Percentiles rank a stretch among this genome's conserved stretches.
These are phyloP conservation scores for Epinotia bilunana DNA, from an alignment of 2,888 invertebrate species.

Conservation along the genomic window DNA sequence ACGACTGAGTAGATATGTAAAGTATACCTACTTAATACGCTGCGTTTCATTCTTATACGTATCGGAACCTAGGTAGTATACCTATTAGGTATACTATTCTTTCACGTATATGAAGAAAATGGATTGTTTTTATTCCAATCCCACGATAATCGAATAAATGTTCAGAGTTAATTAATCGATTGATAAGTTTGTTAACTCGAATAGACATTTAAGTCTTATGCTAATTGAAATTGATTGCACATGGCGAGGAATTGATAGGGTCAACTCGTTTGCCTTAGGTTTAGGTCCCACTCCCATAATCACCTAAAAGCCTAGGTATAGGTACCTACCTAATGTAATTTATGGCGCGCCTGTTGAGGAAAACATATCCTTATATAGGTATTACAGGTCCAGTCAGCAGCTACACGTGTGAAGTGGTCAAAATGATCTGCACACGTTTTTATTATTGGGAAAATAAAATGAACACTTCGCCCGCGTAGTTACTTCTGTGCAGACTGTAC, in stretches of 20 bases:
- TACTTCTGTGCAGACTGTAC: too few species aligned
- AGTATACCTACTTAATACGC: not conserved
- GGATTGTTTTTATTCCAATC: conserved; percentile 31
- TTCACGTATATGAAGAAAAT: not conserved
- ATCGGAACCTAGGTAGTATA: too few species aligned
- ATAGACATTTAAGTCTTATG: conserved; percentile 13
- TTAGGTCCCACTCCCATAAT: not conserved
- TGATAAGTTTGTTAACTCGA: conserved; percentile 36
- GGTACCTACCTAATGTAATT: too few species aligned
- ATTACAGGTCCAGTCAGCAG: too few species aligned
- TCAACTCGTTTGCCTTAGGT: not conserved
- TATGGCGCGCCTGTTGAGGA: too few species aligned
- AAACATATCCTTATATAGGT: too few species aligned
- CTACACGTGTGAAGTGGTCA: too few species aligned
- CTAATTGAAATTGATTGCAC: conserved; percentile 39
- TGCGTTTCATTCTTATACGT: not conserved
- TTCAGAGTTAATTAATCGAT: conserved; percentile 34
- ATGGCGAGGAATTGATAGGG: conserved; percentile 4
- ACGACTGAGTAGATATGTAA: not conserved
- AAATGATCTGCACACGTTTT: too few species aligned
- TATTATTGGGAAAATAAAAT: too few species aligned
- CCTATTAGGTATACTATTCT: not conserved
- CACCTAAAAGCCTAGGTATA: too few species aligned
- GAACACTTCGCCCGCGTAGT: too few species aligned
- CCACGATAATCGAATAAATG: conserved; percentile 37